These are phyloP conservation scores for Vulpes ferrilata DNA, from an alignment of 2,113 vertebrate species.

Conservation along the genomic window DNA sequence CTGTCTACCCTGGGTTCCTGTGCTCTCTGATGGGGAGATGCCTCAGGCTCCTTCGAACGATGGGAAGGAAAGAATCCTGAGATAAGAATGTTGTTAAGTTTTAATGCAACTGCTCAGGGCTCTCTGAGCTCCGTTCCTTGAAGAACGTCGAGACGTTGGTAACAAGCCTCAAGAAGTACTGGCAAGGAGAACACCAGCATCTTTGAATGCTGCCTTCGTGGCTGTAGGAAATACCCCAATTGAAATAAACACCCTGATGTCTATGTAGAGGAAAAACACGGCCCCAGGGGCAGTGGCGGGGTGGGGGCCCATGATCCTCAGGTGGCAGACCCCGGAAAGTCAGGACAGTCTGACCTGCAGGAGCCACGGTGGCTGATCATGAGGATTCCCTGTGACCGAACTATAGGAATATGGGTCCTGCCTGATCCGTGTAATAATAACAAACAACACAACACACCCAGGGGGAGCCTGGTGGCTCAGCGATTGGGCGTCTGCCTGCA, in stretches of 20 bases:
- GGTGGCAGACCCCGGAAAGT: too few species aligned
- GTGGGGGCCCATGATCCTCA: too few species aligned
- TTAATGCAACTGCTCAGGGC: not conserved
- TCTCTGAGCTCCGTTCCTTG: not conserved
- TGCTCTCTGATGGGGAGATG: too few species aligned
- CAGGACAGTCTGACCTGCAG: not conserved
- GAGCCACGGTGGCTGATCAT: not conserved
- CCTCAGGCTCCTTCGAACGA: too few species aligned
- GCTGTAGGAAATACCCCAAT: not conserved
- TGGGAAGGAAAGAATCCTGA: too few species aligned
- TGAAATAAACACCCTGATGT: not conserved
- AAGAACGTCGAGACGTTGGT: not conserved
- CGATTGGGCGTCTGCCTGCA: too few species aligned
- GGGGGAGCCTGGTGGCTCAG: too few species aligned
- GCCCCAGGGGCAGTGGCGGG: not conserved
- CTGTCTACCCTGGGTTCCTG: too few species aligned
- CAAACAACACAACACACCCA: not conserved
- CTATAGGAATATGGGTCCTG: not conserved
- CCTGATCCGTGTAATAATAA: not conserved
- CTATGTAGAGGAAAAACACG: not conserved
- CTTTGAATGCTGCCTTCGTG: not conserved
- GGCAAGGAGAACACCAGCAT: not conserved
- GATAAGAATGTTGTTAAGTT: not conserved
- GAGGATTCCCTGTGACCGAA: not conserved
- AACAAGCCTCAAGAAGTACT: not conserved